Evolutionary conservation across 2,113 vertebrate genomes (phyloP).

Genomic region (Lynx canadensis): DNA sequence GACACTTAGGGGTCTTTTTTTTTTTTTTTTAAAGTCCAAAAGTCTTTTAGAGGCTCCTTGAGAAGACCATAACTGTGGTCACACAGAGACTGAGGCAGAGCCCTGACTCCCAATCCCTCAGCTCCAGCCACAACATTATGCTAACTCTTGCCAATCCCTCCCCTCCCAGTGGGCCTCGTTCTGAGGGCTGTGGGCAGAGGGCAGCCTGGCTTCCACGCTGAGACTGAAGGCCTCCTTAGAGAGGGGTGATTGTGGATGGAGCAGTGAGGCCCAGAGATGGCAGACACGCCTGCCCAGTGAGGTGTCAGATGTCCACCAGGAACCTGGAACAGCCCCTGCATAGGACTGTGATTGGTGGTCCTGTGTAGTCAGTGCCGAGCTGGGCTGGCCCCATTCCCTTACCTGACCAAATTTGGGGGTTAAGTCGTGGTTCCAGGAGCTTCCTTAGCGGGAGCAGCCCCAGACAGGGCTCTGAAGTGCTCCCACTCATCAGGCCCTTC

Average conservation of each 20-base stretch:
- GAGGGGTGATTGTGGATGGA: not conserved
- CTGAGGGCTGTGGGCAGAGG: not conserved
- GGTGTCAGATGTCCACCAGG: not conserved
- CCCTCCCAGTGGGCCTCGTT: too few relatives aligned
- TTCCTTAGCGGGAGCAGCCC: not conserved
- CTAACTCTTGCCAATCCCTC: not conserved
- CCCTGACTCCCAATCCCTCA: not conserved
- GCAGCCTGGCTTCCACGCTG: not conserved
- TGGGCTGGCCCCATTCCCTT: not conserved
- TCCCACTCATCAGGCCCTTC: not conserved
- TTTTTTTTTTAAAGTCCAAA: not conserved
- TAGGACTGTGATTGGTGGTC: not conserved
- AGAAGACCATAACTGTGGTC: not conserved
- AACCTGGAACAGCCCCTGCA: not conserved
- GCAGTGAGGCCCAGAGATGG: not conserved
- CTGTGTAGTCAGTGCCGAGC: not conserved
- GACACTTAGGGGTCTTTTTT: not conserved
- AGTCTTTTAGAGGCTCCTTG: not conserved
- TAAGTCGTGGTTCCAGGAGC: not conserved
- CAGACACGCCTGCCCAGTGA: too few relatives aligned
- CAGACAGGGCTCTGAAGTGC: accelerated
- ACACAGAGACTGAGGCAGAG: not conserved
- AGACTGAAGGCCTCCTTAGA: conserved; percentile 38
- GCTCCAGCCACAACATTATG: not conserved
- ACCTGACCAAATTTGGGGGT: not conserved